These are phyloP conservation scores for Bombus sylvicola DNA, from an alignment of 1,140 invertebrate genomes.

Conservation along the genomic window DNA sequence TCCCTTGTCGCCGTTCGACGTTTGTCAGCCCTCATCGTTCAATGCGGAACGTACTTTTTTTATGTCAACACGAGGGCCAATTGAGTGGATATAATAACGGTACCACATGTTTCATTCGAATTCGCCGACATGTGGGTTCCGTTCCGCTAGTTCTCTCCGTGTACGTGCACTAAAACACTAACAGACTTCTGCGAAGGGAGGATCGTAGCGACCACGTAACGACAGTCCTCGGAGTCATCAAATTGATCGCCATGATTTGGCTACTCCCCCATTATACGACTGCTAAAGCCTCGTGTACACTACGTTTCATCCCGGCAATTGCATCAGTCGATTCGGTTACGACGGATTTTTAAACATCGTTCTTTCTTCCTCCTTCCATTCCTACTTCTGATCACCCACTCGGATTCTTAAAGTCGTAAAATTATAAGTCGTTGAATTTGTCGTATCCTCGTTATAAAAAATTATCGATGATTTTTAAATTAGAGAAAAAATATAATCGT, in stretches of 20 bases:
- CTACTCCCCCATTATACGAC: conserved; percentile 38
- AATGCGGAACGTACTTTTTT: conserved; percentile 51
- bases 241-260: conserved; percentile 63
- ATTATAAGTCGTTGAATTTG: background rate
- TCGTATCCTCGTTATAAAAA: background rate
- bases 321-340: background rate
- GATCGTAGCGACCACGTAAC: conserved; percentile 44
- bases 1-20: conserved; percentile 37
- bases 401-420: background rate
- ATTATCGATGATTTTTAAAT: background rate
- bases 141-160: conserved; percentile 37
- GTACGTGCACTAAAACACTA: conserved; percentile 41
- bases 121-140: conserved; percentile 66
- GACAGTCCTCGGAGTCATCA: conserved; percentile 57
- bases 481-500: too few species aligned
- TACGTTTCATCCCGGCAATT: background rate
- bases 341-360: background rate
- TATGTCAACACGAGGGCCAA: conserved; percentile 63
- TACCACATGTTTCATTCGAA: conserved; percentile 63
- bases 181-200: conserved; percentile 47
- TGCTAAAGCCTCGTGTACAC: conserved; percentile 14
- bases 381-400: background rate
- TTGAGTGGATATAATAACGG: conserved; percentile 64
- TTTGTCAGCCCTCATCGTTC: conserved; percentile 54
- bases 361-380: background rate